Percentiles rank a stretch among this genome's conserved stretches.
These are phyloP conservation scores for Plestiodon gilberti DNA, from an alignment of 2,113 vertebrate genomes.

Conservation along the genomic window DNA sequence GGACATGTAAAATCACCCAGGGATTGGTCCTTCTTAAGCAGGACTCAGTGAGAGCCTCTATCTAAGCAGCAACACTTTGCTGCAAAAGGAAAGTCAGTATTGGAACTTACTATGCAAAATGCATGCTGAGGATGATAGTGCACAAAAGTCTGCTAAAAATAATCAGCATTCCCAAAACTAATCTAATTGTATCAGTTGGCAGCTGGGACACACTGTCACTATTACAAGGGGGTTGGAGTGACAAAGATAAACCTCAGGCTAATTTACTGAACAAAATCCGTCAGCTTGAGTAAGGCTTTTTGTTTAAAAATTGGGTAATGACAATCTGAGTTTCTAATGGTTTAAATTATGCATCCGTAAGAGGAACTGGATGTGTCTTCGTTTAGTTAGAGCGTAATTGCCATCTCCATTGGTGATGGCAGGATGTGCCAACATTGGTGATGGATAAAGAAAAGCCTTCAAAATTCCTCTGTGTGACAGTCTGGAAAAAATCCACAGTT, in stretches of 20 bases:
- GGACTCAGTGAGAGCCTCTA: neutral
- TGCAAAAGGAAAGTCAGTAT: neutral
- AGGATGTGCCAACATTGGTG: conserved; percentile 33
- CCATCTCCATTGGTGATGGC: conserved; percentile 39
- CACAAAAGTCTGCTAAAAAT: conserved; percentile 36
- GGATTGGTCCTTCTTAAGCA: neutral
- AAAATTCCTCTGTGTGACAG: conserved; percentile 53
- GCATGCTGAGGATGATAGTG: neutral
- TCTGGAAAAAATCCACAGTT: conserved; percentile 66
- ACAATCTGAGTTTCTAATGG: conserved; percentile 41
- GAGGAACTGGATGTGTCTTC: conserved; percentile 44
- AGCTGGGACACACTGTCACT: conserved; percentile 33
- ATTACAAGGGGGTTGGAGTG: conserved; percentile 19
- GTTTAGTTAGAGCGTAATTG: conserved; percentile 59
- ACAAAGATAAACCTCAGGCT: conserved; percentile 50
- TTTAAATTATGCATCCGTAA: conserved; percentile 60
- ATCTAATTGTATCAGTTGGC: conserved; percentile 39
- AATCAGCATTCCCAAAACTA: neutral
- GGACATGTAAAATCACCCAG: neutral
- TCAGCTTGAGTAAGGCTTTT: conserved; percentile 20
- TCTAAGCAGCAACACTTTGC: neutral
- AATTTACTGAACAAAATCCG: conserved; percentile 45
- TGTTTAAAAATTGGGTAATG: conserved; percentile 52
- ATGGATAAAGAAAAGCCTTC: conserved; percentile 56
- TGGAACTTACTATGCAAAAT: neutral